These are phyloP conservation scores for Amphiprion ocellaris DNA, from an alignment of 2,113 vertebrate species.

Conservation along the genomic window DNA sequence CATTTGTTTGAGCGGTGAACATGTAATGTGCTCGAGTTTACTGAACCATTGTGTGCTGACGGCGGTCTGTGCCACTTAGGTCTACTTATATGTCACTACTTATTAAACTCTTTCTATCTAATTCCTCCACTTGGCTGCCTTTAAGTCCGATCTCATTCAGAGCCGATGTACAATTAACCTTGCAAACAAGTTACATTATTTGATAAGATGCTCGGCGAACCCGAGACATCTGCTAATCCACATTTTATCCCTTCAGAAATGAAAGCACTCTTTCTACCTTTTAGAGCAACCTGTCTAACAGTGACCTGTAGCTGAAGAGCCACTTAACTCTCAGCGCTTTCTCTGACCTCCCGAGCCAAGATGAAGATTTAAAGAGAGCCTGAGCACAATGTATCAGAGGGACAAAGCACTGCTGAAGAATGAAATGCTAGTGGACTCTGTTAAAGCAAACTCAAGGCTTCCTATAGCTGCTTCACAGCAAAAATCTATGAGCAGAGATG, in stretches of 20 bases:
- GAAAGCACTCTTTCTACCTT: conserved; percentile 8
- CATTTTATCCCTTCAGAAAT: conserved; percentile 24
- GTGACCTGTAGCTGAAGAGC: conserved; percentile 42
- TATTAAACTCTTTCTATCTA: background rate
- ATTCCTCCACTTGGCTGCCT: conserved; percentile 10
- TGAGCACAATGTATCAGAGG: conserved; percentile 29
- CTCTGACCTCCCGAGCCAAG: conserved; percentile 35
- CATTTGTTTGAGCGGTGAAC: conserved; percentile 51
- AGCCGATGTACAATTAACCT: conserved; percentile 30
- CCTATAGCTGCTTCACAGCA: conserved; percentile 22
- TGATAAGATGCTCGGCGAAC: conserved; percentile 25
- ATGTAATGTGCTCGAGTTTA: conserved; percentile 17
- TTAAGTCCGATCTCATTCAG: conserved; percentile 1
- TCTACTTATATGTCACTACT: conserved; percentile 21
- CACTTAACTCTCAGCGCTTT: conserved; percentile 40
- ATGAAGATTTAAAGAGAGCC: conserved; percentile 51
- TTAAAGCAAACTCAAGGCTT: conserved; percentile 38
- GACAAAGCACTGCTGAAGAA: conserved; percentile 42
- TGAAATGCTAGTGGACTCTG: conserved; percentile 15
- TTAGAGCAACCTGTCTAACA: conserved; percentile 17
- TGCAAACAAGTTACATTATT: conserved; percentile 32
- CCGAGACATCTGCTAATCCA: conserved; percentile 45
- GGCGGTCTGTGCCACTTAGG: background rate
- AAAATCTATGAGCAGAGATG: conserved; percentile 25
- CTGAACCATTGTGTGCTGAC: conserved; percentile 30